phyloP scores from a whole-genome alignment of 2,888 invertebrate species.

The Leptinotarsa haldemani region DNA sequence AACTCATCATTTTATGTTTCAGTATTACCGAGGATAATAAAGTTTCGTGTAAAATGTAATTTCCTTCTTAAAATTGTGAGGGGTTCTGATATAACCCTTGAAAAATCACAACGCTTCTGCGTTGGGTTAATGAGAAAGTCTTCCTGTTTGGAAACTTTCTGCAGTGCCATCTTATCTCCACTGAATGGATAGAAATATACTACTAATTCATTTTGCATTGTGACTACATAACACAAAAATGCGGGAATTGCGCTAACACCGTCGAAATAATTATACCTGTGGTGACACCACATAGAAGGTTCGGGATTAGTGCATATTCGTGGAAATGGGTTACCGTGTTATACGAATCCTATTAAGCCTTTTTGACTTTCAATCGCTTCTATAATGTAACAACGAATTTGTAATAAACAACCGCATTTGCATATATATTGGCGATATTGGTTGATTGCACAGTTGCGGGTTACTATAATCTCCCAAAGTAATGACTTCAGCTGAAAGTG shows the following conservation, averaged over 20 bases:
- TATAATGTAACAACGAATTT: constrained; percentile 16
- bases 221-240: not conserved
- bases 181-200: constrained; percentile 3
- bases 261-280: not conserved
- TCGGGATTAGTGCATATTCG: not conserved
- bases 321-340: not conserved
- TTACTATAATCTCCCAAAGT: not conserved
- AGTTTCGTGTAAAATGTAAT: constrained; percentile 8
- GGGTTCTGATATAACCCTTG: constrained; percentile 11
- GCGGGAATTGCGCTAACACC: not conserved
- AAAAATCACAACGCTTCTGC: constrained; percentile 1
- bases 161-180: not conserved
- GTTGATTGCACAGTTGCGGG: constrained; percentile 3
- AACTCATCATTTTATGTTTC: constrained; percentile 7
- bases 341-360: not conserved
- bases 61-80: not conserved
- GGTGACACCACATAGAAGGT: not conserved
- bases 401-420: constrained; percentile 13
- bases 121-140: constrained; percentile 7
- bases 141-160: constrained; percentile 8
- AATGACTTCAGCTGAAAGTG: not conserved
- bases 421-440: constrained; percentile 16
- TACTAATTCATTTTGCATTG: constrained; percentile 3
- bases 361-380: constrained; percentile 10
- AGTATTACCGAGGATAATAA: constrained; percentile 1